Evolutionary conservation across 37 sponge, comb jelly and placozoan species (phyloP).

Genomic region (Halichondria panicea): DNA sequence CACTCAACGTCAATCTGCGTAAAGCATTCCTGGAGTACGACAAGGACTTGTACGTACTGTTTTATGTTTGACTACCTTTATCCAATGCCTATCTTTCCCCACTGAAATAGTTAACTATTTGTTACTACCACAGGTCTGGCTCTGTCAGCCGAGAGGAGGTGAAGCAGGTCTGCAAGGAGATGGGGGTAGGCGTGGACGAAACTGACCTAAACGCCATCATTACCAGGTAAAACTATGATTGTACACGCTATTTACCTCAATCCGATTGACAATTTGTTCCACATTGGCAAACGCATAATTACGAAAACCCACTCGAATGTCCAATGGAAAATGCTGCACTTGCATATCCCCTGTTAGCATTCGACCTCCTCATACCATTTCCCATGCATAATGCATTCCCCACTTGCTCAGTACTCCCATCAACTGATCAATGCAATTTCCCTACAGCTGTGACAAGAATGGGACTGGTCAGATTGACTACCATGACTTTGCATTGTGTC

Average conservation of each 20-base stretch:
- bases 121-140: conserved; percentile 36
- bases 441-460: conserved; percentile 57
- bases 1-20: conserved; percentile 72
- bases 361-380: too few species aligned
- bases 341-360: too few species aligned
- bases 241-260: neutral
- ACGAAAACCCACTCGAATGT: too few species aligned
- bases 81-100: neutral
- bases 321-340: too few species aligned
- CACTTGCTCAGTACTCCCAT: too few species aligned
- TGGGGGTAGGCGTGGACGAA: conserved; percentile 30
- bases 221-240: conserved; percentile 15
- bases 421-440: neutral
- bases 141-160: conserved; percentile 44
- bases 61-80: neutral
- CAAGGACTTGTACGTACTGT: conserved; percentile 60
- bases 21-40: conserved; percentile 85
- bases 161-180: conserved; percentile 32
- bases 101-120: neutral
- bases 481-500: conserved; percentile 75
- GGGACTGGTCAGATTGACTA: conserved; percentile 83
- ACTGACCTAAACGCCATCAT: conserved; percentile 53
- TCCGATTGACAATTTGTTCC: too few species aligned
- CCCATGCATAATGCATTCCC: too few species aligned
- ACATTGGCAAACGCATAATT: too few species aligned